Evolutionary conservation across 2,888 invertebrate genomes (phyloP).

Genomic region (Xanthia togata): DNA sequence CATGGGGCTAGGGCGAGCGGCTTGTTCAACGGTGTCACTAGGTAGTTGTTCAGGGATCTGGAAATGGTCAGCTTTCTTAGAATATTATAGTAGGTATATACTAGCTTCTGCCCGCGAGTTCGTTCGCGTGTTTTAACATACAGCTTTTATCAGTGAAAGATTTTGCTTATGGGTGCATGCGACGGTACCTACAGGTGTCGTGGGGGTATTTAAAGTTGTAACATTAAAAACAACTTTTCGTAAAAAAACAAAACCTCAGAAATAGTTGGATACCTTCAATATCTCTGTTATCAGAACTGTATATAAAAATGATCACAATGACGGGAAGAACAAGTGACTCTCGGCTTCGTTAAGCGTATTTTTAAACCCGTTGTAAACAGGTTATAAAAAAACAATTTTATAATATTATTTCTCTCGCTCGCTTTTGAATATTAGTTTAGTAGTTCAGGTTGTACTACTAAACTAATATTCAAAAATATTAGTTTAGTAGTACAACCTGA

Average conservation of each 20-base stretch:
- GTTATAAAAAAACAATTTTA: not conserved
- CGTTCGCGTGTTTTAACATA: not conserved
- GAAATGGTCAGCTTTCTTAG: slow-evolving; percentile 41
- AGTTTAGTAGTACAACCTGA: not conserved
- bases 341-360: not conserved
- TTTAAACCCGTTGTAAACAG: too few species aligned
- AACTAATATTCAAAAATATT: too few species aligned
- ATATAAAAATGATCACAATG: not conserved
- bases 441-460: too few species aligned
- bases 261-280: too few species aligned
- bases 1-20: slow-evolving; percentile 76
- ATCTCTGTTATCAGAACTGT: too few species aligned
- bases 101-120: not conserved
- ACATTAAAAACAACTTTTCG: not conserved
- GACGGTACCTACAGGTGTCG: not conserved
- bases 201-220: not conserved
- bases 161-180: not conserved
- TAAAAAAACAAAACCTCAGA: too few species aligned
- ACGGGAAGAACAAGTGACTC: not conserved
- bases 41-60: slow-evolving; percentile 78
- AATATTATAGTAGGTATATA: not conserved
- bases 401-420: not conserved
- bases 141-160: not conserved
- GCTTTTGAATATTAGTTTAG: not conserved
- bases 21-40: slow-evolving; percentile 72